These are phyloP conservation scores for Notiomystis cincta DNA, from an alignment of 2,113 vertebrate species.

Conservation along the genomic window DNA sequence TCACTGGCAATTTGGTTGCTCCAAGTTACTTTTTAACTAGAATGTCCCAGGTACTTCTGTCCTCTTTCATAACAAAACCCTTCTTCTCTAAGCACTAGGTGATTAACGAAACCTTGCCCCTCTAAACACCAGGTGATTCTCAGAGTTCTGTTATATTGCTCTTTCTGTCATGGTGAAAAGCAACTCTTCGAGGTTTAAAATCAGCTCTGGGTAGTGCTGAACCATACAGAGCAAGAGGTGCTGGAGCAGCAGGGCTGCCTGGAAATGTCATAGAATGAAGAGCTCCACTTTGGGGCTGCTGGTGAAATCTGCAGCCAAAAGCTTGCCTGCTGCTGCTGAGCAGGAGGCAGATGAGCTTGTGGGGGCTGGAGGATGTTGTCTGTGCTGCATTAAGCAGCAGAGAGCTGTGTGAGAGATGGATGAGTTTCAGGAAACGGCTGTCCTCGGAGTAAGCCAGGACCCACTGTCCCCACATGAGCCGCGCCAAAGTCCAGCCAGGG, in stretches of 20 bases:
- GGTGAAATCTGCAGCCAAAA: not conserved
- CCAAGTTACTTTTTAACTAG: not conserved
- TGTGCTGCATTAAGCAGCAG: not conserved
- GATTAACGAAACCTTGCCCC: no score
- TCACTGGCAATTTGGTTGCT: not conserved
- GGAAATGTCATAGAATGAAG: not conserved
- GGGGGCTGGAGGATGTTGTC: not conserved
- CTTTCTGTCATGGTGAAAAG: not conserved
- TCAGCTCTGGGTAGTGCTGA: not conserved
- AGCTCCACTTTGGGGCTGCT: not conserved
- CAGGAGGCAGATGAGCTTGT: not conserved
- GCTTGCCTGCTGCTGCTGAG: not conserved
- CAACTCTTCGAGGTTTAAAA: not conserved
- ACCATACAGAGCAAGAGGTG: not conserved
- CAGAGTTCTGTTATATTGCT: not conserved
- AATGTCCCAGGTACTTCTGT: not conserved
- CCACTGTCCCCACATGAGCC: fast-evolving
- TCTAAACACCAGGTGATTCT: not conserved
- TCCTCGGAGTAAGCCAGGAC: not conserved
- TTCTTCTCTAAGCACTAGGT: not conserved
- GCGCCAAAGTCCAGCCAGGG: not conserved
- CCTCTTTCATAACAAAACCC: not conserved
- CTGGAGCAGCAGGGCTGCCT: not conserved
- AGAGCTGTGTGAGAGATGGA: not conserved
- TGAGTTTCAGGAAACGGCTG: not conserved